These are phyloP conservation scores for Etheostoma cragini DNA, from an alignment of 2,113 vertebrate genomes.

Conservation along the genomic window DNA sequence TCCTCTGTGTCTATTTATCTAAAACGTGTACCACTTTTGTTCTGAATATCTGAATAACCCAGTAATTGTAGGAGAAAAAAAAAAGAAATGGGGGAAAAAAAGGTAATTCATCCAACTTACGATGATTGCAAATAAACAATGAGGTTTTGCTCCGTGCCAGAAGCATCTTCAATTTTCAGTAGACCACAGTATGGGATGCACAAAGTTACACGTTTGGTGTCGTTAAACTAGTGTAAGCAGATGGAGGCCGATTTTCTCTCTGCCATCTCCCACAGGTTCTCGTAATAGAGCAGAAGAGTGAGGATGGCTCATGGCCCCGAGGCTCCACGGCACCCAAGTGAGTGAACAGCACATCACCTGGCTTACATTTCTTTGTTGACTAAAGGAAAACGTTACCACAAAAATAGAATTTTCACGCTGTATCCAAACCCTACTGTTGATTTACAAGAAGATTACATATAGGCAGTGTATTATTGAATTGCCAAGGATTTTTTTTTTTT, in stretches of 20 bases:
- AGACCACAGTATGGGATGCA: not conserved
- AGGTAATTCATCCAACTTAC: not conserved
- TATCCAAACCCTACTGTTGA: not conserved
- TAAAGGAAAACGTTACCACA: not conserved
- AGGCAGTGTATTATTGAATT: not conserved
- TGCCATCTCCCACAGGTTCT: conserved; percentile 87
- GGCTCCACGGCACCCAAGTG: conserved; percentile 94
- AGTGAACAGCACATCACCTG: conserved; percentile 76
- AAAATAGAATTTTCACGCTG: conserved; percentile 2
- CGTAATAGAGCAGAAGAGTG: conserved; percentile 98
- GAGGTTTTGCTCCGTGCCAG: not conserved
- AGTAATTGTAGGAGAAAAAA: not conserved
- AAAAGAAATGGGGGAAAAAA: not conserved
- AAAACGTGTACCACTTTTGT: not conserved
- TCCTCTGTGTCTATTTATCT: not conserved
- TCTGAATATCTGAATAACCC: too few relatives aligned
- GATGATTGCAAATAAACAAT: not conserved
- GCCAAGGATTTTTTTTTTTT: not conserved
- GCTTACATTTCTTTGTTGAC: conserved; percentile 11
- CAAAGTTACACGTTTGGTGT: not conserved
- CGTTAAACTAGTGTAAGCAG: conserved; percentile 19
- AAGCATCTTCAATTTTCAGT: not conserved
- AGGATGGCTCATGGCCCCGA: conserved; percentile 97
- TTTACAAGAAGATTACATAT: not conserved
- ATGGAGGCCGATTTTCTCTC: conserved; percentile 26